Evolutionary conservation across 1,140 invertebrate genomes (phyloP).

Genomic region (Trachymyrmex septentrionalis): DNA sequence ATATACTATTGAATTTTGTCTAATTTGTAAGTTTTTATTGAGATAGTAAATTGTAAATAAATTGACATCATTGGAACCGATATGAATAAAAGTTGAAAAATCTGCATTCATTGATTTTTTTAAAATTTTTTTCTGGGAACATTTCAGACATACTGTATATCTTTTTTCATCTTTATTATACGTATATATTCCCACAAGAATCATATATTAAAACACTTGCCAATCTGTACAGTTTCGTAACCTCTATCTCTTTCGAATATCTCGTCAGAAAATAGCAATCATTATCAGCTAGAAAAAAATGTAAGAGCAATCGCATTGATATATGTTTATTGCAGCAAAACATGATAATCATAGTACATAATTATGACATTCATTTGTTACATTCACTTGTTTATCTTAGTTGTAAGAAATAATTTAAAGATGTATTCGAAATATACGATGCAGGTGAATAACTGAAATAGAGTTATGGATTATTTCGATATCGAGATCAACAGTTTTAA

Average conservation of each 20-base stretch:
- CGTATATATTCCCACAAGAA: background rate
- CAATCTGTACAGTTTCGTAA: background rate
- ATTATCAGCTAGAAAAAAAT: background rate
- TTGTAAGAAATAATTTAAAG: conserved; percentile 14
- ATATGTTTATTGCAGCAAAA: conserved; percentile 71
- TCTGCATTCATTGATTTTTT: too few species aligned
- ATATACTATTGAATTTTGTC: too few species aligned
- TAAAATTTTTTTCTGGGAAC: too few species aligned
- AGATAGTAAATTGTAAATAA: too few species aligned
- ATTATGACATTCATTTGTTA: conserved; percentile 37
- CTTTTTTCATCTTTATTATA: too few species aligned
- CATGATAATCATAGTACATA: conserved; percentile 57
- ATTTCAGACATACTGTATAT: too few species aligned
- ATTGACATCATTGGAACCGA: too few species aligned
- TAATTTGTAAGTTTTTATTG: too few species aligned
- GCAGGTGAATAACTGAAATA: background rate
- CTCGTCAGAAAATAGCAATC: background rate
- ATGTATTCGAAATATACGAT: background rate
- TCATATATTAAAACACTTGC: background rate
- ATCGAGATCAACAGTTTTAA: background rate
- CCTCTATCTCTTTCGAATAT: background rate
- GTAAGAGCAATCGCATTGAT: conserved; percentile 14
- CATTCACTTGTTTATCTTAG: conserved; percentile 3
- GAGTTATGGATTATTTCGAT: too few species aligned
- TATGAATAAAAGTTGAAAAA: too few species aligned